Base-by-base conservation (phyloP, 2,888 invertebrate species). In the Epistrophe eligans region DNA sequence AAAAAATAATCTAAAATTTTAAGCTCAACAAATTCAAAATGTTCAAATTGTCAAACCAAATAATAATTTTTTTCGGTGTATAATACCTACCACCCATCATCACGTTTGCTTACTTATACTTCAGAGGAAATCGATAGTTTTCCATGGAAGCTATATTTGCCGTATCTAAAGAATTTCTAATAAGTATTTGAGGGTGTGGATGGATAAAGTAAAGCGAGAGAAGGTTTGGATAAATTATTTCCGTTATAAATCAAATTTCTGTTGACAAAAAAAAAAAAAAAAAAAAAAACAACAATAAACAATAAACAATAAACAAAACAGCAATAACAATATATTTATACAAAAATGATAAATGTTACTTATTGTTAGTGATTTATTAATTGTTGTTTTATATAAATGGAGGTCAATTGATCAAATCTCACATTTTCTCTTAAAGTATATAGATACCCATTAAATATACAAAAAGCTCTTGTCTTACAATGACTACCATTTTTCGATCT, bases 101-200 rank as follows among this genome's bases (percentile, higher is more conserved):
- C 58, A 45, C 72, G 72, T 64, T 71, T 48, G 32, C 17, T 17
- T 28, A 19, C 32, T 11, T 11, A 67, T 13, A 67, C 55, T 80
- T 74, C 52, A 28, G 17, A 70, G 52, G 76, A 70, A 81, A 77
- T 77, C 43, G 35, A 57, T 77, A 13, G 77, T 43, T 77, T 82
- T 82, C 71, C 8, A 32, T 64, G 64, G 71, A 81, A 81, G 8
- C 57, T 48, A 45, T 48, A 45, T 57, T 66, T 45, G 32, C 57
- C 24, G 55, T 48, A 35, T 15, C 77, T 82, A 32, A 43, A 43
- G 57, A 76, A 76, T 81, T 81, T 81, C 55, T 45, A 81, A 66
- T 77, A 77, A 64, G 48, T 77, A 28, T 55, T 64, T 40, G n/a
- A 32, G 64, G 81, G 77, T 58, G 77, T 64, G 77, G 48, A 64